phyloP scores from a whole-genome alignment of 2,888 invertebrate species.

The Orchesella flavescens region DNA sequence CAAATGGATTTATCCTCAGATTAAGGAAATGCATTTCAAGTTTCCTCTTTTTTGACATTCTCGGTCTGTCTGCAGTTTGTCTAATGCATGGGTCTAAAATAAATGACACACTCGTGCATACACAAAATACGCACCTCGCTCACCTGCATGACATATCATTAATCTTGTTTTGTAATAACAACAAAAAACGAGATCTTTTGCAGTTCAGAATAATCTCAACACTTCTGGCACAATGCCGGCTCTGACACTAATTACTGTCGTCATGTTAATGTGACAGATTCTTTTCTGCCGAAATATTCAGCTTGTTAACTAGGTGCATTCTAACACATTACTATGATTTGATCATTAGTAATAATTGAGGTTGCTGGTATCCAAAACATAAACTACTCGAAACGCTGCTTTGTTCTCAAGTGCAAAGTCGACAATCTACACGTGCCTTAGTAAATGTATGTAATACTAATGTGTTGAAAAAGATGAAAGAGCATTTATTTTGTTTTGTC shows the following conservation, averaged over 20 bases:
- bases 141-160: slow-evolving; percentile 34
- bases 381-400: no score
- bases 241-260: slow-evolving; percentile 48
- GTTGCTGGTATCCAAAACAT: no score
- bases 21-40: no score
- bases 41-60: no score
- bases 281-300: not conserved
- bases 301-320: not conserved
- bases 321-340: not conserved
- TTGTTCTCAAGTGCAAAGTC: not conserved
- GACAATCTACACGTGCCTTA: not conserved
- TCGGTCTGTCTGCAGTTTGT: no score
- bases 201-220: no score
- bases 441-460: no score
- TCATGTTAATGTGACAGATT: slow-evolving; percentile 2
- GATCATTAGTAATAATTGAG: no score
- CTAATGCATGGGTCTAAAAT: no score
- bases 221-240: slow-evolving; percentile 30
- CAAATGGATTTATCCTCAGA: no score
- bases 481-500: no score
- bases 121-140: not conserved
- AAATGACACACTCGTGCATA: not conserved
- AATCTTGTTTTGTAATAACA: slow-evolving; percentile 31
- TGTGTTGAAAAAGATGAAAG: no score
- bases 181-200: slow-evolving; percentile 12